phyloP scores from a whole-genome alignment of 1,140 invertebrate species.

The Drosophila lacteicornis region DNA sequence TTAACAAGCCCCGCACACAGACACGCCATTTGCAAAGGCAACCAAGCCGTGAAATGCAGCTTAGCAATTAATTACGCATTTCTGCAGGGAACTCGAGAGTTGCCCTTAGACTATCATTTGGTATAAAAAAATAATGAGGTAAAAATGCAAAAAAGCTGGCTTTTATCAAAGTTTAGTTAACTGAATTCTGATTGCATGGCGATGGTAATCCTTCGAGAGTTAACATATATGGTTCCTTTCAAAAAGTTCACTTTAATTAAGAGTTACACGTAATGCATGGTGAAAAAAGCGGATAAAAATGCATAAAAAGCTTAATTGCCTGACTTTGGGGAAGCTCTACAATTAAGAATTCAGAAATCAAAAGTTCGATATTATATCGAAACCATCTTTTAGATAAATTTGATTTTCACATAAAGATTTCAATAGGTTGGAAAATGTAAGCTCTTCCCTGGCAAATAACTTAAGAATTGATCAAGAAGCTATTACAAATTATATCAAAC shows the following conservation, averaged over 20 bases:
- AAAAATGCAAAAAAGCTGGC: not conserved
- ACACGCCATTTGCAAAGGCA: slow-evolving; percentile 1
- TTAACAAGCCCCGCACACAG: not conserved
- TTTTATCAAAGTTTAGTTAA: not conserved
- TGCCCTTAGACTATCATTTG: slow-evolving; percentile 1
- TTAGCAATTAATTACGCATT: slow-evolving; percentile 39
- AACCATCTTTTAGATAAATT: too few species aligned
- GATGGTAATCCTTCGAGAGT: too few species aligned
- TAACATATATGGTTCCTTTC: not conserved
- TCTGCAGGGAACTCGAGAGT: not conserved
- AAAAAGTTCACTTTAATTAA: not conserved
- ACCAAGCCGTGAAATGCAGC: slow-evolving; percentile 23
- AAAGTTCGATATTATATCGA: not conserved
- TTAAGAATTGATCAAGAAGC: not conserved
- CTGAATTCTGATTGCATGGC: not conserved
- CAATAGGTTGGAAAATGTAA: not conserved
- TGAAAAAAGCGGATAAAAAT: not conserved
- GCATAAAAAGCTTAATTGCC: not conserved
- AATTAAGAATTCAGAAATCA: too few species aligned
- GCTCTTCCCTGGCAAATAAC: not conserved
- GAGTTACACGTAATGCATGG: not conserved
- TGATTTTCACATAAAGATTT: not conserved
- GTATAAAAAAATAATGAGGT: not conserved
- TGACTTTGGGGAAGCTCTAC: not conserved
- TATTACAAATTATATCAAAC: too few species aligned